Evolutionary conservation across 2,113 vertebrate species (phyloP).

Genomic region (Pelusios castaneus): DNA sequence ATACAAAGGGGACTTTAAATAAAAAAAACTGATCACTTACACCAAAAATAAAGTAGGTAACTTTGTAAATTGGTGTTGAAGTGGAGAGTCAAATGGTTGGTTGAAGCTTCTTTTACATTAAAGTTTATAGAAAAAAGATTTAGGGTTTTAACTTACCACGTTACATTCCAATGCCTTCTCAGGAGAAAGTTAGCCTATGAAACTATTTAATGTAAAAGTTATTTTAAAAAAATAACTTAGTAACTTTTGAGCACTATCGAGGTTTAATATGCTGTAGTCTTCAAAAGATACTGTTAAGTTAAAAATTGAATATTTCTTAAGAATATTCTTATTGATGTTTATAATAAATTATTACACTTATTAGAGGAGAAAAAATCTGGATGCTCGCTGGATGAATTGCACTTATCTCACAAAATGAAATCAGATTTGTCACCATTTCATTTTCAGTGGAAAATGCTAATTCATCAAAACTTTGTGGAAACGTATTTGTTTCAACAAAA

Average conservation of each 20-base stretch:
- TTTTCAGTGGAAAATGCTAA: neutral
- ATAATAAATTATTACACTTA: neutral
- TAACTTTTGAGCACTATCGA: neutral
- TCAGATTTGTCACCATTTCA: neutral
- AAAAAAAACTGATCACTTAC: neutral
- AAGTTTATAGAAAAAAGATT: neutral
- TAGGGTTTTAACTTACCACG: neutral
- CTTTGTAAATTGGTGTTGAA: neutral
- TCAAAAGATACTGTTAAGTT: neutral
- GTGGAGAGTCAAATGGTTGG: neutral
- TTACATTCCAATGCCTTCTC: neutral
- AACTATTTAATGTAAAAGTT: neutral
- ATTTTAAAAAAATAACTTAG: neutral
- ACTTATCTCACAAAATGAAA: rapidly evolving
- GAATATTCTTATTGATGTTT: neutral
- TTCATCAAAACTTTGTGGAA: neutral
- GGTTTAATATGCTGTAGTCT: neutral
- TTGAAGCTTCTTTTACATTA: neutral
- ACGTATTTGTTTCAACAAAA: neutral
- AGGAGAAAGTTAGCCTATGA: neutral
- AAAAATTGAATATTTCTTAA: neutral
- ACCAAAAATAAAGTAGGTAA: rapidly evolving
- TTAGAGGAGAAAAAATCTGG: neutral
- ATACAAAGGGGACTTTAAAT: neutral
- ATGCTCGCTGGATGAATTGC: neutral